Percentiles rank a stretch among this genome's conserved stretches.
These are phyloP conservation scores for Drosophila neutralis DNA, from an alignment of 2,888 invertebrate species.

Conservation along the genomic window DNA sequence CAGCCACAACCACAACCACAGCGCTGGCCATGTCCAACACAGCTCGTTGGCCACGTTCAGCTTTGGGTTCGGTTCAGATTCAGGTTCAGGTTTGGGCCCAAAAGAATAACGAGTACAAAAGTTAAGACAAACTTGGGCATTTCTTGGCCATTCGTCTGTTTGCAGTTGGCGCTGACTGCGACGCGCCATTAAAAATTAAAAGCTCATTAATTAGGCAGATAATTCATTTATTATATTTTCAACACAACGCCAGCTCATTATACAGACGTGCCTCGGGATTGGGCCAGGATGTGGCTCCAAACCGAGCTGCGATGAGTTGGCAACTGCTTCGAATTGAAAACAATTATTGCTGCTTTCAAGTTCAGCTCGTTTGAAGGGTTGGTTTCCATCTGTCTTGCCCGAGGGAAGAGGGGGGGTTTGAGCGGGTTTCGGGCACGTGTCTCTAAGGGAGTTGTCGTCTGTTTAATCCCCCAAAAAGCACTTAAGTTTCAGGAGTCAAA, in stretches of 20 bases:
- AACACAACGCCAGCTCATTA: constrained; percentile 80
- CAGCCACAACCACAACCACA: constrained; percentile 27
- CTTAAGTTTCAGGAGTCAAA: constrained; percentile 55
- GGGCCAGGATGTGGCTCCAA: constrained; percentile 33
- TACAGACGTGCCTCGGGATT: constrained; percentile 26
- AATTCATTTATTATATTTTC: constrained; percentile 83
- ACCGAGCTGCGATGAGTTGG: constrained; percentile 25
- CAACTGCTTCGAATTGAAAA: constrained; percentile 76
- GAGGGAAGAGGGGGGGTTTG: constrained; percentile 11
- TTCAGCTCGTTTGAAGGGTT: constrained; percentile 30
- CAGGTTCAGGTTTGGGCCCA: constrained; percentile 1
- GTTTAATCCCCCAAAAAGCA: constrained; percentile 66
- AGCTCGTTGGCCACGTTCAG: constrained; percentile 4
- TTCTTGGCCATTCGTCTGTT: constrained; percentile 45
- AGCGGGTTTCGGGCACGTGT: constrained; percentile 53
- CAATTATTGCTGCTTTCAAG: constrained; percentile 66
- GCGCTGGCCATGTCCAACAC: constrained; percentile 30
- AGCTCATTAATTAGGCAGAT: constrained; percentile 84
- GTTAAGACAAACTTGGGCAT: constrained; percentile 52
- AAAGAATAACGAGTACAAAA: constrained; percentile 54
- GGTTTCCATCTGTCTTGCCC: constrained; percentile 5
- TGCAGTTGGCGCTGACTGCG: constrained; percentile 51
- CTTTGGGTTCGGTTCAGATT: constrained; percentile 10
- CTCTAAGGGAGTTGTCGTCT: constrained; percentile 53
- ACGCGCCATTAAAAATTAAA: constrained; percentile 82